Evolutionary conservation across 1,140 invertebrate genomes (phyloP).

Genomic region (Cyclargus thomasi): DNA sequence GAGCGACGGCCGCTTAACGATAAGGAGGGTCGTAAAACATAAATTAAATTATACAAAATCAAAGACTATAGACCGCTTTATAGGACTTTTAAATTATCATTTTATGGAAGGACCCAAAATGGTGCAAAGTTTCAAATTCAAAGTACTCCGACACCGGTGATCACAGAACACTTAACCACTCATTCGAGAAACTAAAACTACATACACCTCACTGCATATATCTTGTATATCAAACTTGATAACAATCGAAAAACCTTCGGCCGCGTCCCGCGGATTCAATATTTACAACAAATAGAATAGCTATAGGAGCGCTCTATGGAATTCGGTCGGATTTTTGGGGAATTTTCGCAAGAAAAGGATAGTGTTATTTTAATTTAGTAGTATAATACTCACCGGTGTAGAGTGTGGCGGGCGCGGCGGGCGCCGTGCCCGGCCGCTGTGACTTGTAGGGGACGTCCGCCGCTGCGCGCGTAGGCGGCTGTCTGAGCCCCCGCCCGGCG

Average conservation of each 20-base stretch:
- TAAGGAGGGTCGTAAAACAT: background rate
- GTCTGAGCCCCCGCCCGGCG: constrained; percentile 37
- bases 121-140: background rate
- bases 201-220: too few relatives aligned
- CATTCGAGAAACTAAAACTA: too few relatives aligned
- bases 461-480: constrained; percentile 55
- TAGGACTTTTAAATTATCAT: background rate
- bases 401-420: constrained; percentile 25
- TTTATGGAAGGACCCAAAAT: background rate
- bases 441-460: constrained; percentile 50
- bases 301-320: background rate
- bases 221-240: too few relatives aligned
- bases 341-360: background rate
- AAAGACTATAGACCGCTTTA: background rate
- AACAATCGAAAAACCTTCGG: background rate
- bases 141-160: background rate
- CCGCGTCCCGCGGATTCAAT: background rate
- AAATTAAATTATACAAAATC: background rate
- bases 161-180: background rate
- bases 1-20: background rate
- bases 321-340: background rate
- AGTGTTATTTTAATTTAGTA: background rate
- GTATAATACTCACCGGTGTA: background rate
- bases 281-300: background rate
- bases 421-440: constrained; percentile 42